A percentile compares a stretch with the other conserved stretches of the same genome.
phyloP scores from a whole-genome alignment of 2,113 vertebrate species.

The Macaca nemestrina region DNA sequence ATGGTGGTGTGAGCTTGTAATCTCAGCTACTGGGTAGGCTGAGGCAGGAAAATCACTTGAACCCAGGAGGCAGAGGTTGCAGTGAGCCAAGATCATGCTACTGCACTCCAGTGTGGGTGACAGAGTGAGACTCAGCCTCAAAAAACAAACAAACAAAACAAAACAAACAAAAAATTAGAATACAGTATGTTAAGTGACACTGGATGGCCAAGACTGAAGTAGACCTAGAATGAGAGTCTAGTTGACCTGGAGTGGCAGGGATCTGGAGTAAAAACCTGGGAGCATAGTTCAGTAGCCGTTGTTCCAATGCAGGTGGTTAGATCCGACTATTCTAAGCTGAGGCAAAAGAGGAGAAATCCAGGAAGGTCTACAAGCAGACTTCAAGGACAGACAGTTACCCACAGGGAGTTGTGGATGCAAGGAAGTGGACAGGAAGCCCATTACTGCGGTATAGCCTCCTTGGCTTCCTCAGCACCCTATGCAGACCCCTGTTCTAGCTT shows the following conservation, averaged over 20 bases:
- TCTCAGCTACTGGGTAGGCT: too few relatives aligned
- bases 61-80: too few relatives aligned
- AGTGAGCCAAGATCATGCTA: too few relatives aligned
- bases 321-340: background rate
- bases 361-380: background rate
- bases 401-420: background rate
- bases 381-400: background rate
- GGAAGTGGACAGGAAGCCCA: background rate
- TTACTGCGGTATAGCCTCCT: background rate
- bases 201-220: background rate
- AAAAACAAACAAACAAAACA: too few relatives aligned
- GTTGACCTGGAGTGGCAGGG: background rate
- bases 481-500: background rate
- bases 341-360: background rate
- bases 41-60: too few relatives aligned
- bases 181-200: background rate
- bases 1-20: too few relatives aligned
- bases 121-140: too few relatives aligned
- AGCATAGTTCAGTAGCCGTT: background rate
- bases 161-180: background rate
- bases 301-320: background rate
- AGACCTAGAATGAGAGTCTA: background rate
- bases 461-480: background rate
- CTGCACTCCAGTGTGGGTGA: too few relatives aligned
- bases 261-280: background rate